A percentile compares a stretch with the other conserved stretches of the same genome.
Conservation (phyloP, 2,113 vertebrate genomes). For the Podilymbus podiceps region DNA sequence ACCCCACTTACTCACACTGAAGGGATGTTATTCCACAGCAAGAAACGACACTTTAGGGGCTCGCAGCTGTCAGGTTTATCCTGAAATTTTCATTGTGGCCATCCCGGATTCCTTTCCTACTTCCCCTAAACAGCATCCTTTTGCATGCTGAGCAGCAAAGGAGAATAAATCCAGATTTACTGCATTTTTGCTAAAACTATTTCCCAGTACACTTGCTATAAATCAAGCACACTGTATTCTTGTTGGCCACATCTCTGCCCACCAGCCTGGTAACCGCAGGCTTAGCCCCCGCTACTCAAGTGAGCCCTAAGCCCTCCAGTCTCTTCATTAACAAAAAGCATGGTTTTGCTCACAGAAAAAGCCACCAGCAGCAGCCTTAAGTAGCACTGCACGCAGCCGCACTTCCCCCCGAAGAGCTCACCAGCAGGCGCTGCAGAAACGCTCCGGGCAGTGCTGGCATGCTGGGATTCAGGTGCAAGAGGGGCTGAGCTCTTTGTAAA, state of each 20-base stretch:
- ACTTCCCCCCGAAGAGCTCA: background rate
- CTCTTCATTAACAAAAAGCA: background rate
- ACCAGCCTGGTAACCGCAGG: background rate
- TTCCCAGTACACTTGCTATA: background rate
- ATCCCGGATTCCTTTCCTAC: background rate
- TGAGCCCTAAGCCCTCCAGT: background rate
- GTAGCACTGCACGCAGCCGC: background rate
- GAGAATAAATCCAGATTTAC: constrained; percentile 27
- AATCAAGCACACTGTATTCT: background rate
- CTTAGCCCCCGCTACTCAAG: background rate
- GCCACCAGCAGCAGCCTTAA: background rate
- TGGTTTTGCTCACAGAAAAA: background rate
- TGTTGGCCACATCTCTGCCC: background rate
- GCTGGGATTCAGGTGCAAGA: background rate
- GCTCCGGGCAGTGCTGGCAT: background rate
- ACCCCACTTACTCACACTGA: too few species aligned
- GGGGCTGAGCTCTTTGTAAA: background rate
- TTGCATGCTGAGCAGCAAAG: background rate
- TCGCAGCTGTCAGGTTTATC: background rate
- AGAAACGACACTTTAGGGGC: fast-evolving
- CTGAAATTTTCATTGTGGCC: background rate
- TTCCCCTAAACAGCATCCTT: background rate
- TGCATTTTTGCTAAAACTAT: background rate
- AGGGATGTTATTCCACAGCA: background rate
- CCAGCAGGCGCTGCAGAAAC: background rate